Evolutionary conservation across 2,797 vertebrate genomes (phyloP), one percentile per base, ranked within the genome.

Genomic region (Propithecus deckenii): DNA sequence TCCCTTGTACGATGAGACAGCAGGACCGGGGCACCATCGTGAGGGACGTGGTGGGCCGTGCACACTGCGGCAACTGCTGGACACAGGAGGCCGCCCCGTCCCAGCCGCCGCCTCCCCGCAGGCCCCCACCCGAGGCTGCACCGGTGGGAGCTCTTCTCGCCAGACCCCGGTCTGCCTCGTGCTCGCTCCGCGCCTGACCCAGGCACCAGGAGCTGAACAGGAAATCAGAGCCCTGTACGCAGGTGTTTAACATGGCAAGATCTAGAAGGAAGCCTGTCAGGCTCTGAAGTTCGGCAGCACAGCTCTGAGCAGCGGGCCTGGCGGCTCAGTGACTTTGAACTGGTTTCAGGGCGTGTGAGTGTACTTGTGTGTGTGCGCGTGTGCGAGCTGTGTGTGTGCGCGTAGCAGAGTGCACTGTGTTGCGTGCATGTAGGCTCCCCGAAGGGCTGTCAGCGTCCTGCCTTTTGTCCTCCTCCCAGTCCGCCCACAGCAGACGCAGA

Each of bases 271-370:
- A 18, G 5, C 1, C 17, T 5, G 28, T 59, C 12, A 0, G 8
- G 15, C 30, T 2, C 28, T 12, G 7, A 11, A 0, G 0, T n/a
- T 23, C 1, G 0, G 20, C 20, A 25, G 22, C 48, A 22, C 15
- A 30, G 38, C 32, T 74, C 43, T 25, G 63, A 15, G 10, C 0
- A 0, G 5, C 2, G 1, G 46, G 35, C 50, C 48, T 0, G 63
- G 55, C 4, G 32, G 50, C 59, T n/a, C 15, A 2, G 72, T 4
- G 12, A 10, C 25, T 38, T 46, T 1, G 8, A 15, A 41, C n/a
- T 13, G 89, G 55, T 20, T 57, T 20, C 28, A 3, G 57, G 67
- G 14, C 4, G 1, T 35, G 71, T 15, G 32, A 12, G 35, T 18
- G n/a, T n/a, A 2, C 17, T 2, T 55, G 46, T 2, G 55, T 10